Conservation (phyloP, 2,888 invertebrate genomes). For the Yponomeuta cagnagella region DNA sequence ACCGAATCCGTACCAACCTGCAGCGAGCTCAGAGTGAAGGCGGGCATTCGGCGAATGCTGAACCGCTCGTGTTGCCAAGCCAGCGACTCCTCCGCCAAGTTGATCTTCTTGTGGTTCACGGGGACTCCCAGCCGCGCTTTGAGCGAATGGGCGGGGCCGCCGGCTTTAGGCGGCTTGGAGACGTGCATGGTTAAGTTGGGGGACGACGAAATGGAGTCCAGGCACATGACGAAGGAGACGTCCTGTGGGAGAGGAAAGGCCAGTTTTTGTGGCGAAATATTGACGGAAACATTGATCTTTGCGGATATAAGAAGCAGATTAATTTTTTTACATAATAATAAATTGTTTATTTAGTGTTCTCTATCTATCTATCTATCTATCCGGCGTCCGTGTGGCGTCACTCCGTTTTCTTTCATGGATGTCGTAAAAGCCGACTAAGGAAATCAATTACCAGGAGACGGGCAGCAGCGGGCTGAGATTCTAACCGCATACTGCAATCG, state of each 20-base stretch:
- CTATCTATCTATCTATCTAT: no score
- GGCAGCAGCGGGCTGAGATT: no score
- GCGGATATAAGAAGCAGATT: no score
- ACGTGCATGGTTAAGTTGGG: slow-evolving; percentile 90
- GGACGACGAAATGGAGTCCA: slow-evolving; percentile 85
- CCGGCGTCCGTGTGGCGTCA: no score
- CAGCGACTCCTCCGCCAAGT: slow-evolving; percentile 91
- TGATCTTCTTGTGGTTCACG: slow-evolving; percentile 95
- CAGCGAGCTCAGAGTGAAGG: slow-evolving; percentile 91
- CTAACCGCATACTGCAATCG: no score
- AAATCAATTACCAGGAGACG: no score
- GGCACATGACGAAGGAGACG: slow-evolving; percentile 91
- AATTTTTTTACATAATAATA: no score
- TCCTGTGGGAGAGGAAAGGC: slow-evolving; percentile 71
- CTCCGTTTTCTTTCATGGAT: no score
- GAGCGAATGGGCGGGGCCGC: slow-evolving; percentile 82
- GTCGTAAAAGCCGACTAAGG: no score
- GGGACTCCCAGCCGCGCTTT: slow-evolving; percentile 70
- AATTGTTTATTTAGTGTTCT: no score
- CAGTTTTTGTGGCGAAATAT: neutral
- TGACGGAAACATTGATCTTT: slow-evolving; percentile 56
- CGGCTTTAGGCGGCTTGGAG: slow-evolving; percentile 95
- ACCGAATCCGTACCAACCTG: slow-evolving; percentile 44
- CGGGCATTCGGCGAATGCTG: slow-evolving; percentile 92
- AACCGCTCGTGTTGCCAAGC: slow-evolving; percentile 99